Conservation (phyloP, 1,140 invertebrate species). For the Whitmania pigra region DNA sequence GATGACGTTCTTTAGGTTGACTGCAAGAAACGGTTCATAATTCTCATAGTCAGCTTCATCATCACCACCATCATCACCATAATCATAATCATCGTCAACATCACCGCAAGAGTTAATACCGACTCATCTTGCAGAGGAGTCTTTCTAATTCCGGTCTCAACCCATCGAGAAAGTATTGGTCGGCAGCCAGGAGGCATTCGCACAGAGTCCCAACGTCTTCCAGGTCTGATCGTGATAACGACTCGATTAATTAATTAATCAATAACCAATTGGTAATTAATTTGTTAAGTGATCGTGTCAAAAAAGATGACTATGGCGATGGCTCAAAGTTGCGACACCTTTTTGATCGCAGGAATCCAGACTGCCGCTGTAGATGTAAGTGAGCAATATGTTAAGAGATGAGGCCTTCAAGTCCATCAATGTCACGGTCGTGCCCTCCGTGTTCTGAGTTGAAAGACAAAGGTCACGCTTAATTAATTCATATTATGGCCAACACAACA, state of each 20-base stretch:
- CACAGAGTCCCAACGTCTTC: neutral
- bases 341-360: too few relatives aligned
- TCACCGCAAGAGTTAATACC: neutral
- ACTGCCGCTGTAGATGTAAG: too few relatives aligned
- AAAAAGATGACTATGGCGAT: neutral
- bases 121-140: neutral
- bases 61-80: neutral
- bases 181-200: neutral
- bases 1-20: slow-evolving; percentile 57
- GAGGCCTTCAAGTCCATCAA: too few relatives aligned
- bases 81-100: neutral
- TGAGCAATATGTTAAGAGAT: too few relatives aligned
- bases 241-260: neutral
- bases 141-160: neutral
- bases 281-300: neutral
- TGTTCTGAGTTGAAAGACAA: too few relatives aligned
- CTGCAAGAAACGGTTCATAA: slow-evolving; percentile 29
- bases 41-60: neutral
- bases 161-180: neutral
- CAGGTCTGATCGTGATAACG: neutral
- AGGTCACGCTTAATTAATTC: too few relatives aligned
- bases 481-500: too few relatives aligned
- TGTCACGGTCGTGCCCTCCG: too few relatives aligned
- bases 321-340: neutral
- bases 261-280: neutral